Percentiles rank a stretch among this genome's conserved stretches.
phyloP scores from a whole-genome alignment of 2,797 vertebrate species.

The Xerus rutilus region DNA sequence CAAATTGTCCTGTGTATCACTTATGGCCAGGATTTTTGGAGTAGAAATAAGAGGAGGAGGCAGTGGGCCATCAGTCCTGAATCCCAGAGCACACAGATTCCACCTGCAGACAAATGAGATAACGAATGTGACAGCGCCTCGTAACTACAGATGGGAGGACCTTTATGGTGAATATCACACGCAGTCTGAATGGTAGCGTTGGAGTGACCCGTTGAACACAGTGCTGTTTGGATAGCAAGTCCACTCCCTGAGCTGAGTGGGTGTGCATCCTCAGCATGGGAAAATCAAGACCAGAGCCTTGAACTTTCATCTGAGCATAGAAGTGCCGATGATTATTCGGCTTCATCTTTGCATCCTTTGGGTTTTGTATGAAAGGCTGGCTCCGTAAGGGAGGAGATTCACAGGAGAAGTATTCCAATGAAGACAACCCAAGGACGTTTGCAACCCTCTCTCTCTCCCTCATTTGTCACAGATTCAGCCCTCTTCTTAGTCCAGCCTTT shows the following conservation, averaged over 20 bases:
- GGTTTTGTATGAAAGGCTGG: constrained; percentile 4
- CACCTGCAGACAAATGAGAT: neutral
- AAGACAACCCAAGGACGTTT: constrained; percentile 45
- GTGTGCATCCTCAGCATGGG: neutral
- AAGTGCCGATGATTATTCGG: neutral
- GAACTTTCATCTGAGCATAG: neutral
- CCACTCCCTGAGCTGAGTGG: neutral
- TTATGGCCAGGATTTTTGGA: neutral
- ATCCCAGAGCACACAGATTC: neutral
- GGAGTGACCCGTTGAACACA: neutral
- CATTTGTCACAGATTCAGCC: constrained; percentile 74
- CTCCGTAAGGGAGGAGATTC: neutral
- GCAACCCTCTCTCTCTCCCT: constrained; percentile 20
- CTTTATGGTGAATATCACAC: neutral
- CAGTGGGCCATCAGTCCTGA: neutral
- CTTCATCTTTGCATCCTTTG: constrained; percentile 25
- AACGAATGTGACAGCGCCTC: neutral
- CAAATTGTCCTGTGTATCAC: neutral
- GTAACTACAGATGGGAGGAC: neutral
- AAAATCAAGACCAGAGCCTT: constrained; percentile 11
- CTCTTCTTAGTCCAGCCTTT: constrained; percentile 71
- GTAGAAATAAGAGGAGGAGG: neutral
- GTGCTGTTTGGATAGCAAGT: neutral
- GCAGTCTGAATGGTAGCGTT: neutral
- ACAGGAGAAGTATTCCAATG: neutral